These are phyloP conservation scores for Mastomys coucha DNA, from an alignment of 2,113 vertebrate species.

Conservation along the genomic window DNA sequence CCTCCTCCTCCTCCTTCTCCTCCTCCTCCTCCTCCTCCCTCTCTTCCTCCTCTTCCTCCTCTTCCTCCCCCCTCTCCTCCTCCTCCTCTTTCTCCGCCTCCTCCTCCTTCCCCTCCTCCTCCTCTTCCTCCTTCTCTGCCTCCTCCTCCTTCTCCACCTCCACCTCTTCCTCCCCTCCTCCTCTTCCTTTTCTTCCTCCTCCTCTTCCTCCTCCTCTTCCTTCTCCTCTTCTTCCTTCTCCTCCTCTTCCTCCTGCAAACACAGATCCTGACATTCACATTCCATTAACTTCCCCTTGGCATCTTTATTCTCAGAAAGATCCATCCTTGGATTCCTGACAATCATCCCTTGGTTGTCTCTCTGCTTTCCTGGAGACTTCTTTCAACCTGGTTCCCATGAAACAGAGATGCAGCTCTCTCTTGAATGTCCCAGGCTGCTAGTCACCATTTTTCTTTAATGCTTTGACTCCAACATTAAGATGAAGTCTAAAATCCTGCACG, in stretches of 20 bases:
- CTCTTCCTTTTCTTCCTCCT: not conserved
- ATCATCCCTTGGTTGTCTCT: not conserved
- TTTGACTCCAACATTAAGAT: not conserved
- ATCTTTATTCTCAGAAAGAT: not conserved
- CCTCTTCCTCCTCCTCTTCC: not conserved
- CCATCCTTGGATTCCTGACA: not conserved
- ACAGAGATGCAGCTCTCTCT: conserved; percentile 10
- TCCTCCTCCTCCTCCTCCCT: not conserved
- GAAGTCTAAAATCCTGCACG: not conserved
- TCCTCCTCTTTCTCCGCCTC: no score
- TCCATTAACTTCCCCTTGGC: not conserved
- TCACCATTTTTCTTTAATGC: not conserved
- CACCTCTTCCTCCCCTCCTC: not conserved
- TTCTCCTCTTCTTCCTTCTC: not conserved
- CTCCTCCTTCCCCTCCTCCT: not conserved
- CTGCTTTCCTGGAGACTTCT: not conserved
- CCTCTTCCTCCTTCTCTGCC: not conserved
- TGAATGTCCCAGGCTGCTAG: not conserved
- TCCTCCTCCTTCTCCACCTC: not conserved
- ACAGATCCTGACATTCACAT: not conserved
- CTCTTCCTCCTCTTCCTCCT: not conserved
- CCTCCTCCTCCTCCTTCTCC: not conserved
- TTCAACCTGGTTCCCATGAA: not conserved
- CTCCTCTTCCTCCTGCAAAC: not conserved
- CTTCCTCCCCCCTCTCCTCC: not conserved